These are phyloP conservation scores for Cyaniris semiargus DNA, from an alignment of 2,888 invertebrate genomes.

Conservation along the genomic window DNA sequence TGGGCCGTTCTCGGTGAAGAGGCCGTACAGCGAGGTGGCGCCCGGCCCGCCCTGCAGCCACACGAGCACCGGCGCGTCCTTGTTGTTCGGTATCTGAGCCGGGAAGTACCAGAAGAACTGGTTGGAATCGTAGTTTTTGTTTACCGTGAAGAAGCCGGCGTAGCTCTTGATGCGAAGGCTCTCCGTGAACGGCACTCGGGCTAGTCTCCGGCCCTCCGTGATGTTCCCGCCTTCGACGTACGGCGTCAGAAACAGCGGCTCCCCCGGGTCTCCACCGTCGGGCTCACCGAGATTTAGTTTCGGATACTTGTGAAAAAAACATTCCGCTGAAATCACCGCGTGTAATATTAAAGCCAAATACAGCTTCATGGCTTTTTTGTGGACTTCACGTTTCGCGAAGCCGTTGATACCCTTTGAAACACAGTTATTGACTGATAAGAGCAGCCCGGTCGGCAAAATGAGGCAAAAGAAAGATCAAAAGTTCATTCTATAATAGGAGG, in stretches of 20 bases:
- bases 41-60: slow-evolving; percentile 95
- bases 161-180: slow-evolving; percentile 83
- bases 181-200: slow-evolving; percentile 81
- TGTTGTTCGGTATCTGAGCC: slow-evolving; percentile 77
- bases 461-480: slow-evolving; percentile 16
- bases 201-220: slow-evolving; percentile 80
- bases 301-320: slow-evolving; percentile 63
- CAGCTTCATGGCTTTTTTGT: slow-evolving; percentile 47
- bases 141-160: slow-evolving; percentile 92
- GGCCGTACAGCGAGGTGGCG: slow-evolving; percentile 87
- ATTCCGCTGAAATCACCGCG: slow-evolving; percentile 48
- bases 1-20: slow-evolving; percentile 93
- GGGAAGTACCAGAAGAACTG: slow-evolving; percentile 97
- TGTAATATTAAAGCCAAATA: slow-evolving; percentile 50
- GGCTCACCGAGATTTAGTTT: slow-evolving; percentile 55
- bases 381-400: neutral
- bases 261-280: slow-evolving; percentile 64
- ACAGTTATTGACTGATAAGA: neutral
- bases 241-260: slow-evolving; percentile 88
- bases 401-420: neutral
- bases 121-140: slow-evolving; percentile 87
- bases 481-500: neutral
- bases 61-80: slow-evolving; percentile 85
- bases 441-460: neutral
- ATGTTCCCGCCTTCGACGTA: slow-evolving; percentile 86